Evolutionary conservation across 2,797 vertebrate genomes (phyloP), one percentile per base, ranked within the genome.

Genomic region (Meda fulgida): DNA sequence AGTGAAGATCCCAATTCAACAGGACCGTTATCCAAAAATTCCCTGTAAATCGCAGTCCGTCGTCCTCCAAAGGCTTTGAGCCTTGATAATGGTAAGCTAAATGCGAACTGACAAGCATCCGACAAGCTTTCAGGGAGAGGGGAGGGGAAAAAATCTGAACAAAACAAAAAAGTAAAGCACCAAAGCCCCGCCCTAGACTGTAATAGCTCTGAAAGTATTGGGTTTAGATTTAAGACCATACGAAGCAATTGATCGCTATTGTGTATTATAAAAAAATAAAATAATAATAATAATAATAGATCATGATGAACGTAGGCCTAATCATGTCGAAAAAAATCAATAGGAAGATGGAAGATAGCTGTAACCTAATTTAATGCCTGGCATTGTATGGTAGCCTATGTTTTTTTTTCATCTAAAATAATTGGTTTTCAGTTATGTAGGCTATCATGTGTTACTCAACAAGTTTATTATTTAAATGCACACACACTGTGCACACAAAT

Each of bases 121-220:
- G 85, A 85, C 84, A 73, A 76, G 88, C 85, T 88, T 88, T 83
- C 85, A 69, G 72, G 84, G 78, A 87, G 84, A 78, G 80, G 60
- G 79, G 58, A 46, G 65, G 71, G 69, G 66, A 13, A 73, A 67
- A 53, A 87, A 84, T 66, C 78, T 86, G 81, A 80, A 78, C 84
- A 87, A 89, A 89, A 88, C 77, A 88, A 83, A 87, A 88, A 89
- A 90, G 80, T 89, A 88, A 86, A 85, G 80, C 77, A 85, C 58
- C 66, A 72, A 88, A 87, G 85, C 87, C 86, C 86, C 87, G 73
- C 88, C 87, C 89, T 82, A 76, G 75, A 83, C 85, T 67, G 81
- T 80, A 66, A 77, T 75, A 87, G 86, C 78, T 82, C 83, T 69
- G 76, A 84, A 71, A 83, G 75, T 81, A 13, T 71, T 84, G 80